A percentile compares a stretch with the other conserved stretches of the same genome.
Evolutionary conservation across 2,888 invertebrate species (phyloP).

Genomic region (Hoplodrina blanda): DNA sequence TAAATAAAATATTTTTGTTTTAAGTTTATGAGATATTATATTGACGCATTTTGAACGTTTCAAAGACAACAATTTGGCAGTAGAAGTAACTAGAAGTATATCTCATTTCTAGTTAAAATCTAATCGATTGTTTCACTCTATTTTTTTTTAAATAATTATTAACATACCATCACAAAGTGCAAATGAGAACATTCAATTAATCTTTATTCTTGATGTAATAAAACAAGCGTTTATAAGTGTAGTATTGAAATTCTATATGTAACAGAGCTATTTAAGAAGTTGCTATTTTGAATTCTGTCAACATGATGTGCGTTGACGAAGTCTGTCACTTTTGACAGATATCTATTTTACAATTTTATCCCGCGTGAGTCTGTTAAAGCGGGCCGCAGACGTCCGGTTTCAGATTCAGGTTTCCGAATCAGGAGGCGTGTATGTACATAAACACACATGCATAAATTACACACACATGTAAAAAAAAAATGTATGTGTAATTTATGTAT

Average conservation of each 20-base stretch:
- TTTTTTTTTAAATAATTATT: background rate
- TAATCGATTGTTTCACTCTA: background rate
- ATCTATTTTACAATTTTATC: slow-evolving; percentile 2
- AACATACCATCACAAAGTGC: slow-evolving; percentile 18
- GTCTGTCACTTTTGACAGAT: background rate
- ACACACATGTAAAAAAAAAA: too few relatives aligned
- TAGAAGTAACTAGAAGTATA: background rate
- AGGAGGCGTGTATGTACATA: too few relatives aligned
- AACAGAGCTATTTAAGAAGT: slow-evolving; percentile 12
- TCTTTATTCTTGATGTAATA: background rate
- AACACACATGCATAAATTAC: too few relatives aligned
- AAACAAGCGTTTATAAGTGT: slow-evolving; percentile 56
- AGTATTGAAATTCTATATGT: slow-evolving; percentile 30
- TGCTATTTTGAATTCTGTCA: slow-evolving; percentile 26
- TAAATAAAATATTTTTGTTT: slow-evolving; percentile 7
- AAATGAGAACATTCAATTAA: background rate
- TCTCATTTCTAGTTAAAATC: background rate
- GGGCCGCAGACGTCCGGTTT: too few relatives aligned
- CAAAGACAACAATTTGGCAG: background rate
- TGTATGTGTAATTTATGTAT: too few relatives aligned
- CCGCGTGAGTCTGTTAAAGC: background rate
- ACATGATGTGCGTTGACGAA: slow-evolving; percentile 25
- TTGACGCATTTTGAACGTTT: too few relatives aligned
- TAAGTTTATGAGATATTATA: background rate
- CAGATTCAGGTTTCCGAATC: too few relatives aligned